Conservation (phyloP, 2,113 vertebrate species). For the Piprites chloris region DNA sequence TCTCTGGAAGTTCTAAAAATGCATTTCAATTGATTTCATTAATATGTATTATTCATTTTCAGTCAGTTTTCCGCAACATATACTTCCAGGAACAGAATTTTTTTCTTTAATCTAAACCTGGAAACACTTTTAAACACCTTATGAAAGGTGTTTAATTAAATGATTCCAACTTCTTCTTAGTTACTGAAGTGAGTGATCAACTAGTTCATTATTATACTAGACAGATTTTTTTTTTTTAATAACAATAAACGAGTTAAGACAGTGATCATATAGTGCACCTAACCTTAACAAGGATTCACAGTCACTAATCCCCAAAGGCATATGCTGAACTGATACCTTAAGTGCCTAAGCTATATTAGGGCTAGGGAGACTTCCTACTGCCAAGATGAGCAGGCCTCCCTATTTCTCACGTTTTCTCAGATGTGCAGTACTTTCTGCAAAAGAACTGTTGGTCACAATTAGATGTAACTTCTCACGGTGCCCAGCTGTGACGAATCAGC, state of each 20-base stretch:
- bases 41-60: neutral
- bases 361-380: neutral
- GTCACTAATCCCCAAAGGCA: neutral
- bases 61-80: neutral
- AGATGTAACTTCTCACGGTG: neutral
- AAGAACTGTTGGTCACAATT: neutral
- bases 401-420: neutral
- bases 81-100: neutral
- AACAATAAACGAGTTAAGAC: neutral
- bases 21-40: neutral
- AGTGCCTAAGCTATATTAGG: neutral
- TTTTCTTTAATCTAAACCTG: neutral
- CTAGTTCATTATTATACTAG: neutral
- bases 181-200: neutral
- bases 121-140: neutral
- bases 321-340: neutral
- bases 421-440: neutral
- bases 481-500: neutral
- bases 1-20: neutral
- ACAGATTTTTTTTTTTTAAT: neutral
- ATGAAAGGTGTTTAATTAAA: neutral
- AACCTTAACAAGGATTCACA: neutral
- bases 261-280: neutral
- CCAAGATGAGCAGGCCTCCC: neutral
- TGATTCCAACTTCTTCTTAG: neutral